Conservation (phyloP, 2,797 vertebrate species). For the Alfaro cultratus region DNA sequence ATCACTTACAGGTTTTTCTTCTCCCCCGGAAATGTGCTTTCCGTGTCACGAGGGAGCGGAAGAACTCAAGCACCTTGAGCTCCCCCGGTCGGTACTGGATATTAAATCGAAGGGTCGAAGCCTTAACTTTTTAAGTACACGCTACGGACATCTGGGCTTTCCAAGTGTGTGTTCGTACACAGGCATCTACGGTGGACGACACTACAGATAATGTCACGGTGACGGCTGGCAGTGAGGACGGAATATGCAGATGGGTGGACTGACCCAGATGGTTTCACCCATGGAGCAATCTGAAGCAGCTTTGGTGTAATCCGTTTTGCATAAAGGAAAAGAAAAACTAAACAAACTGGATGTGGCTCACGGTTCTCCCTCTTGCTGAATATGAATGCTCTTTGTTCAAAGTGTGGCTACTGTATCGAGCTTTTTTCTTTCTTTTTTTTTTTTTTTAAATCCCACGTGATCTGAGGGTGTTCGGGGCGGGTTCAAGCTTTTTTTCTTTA, state of each 20-base stretch:
- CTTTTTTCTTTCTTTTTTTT: slow-evolving; percentile 22
- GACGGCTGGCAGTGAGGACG: slow-evolving; percentile 76
- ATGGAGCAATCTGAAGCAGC: slow-evolving; percentile 75
- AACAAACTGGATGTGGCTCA: slow-evolving; percentile 67
- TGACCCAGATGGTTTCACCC: slow-evolving; percentile 80
- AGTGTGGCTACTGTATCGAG: slow-evolving; percentile 79
- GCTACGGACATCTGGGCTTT: slow-evolving; percentile 73
- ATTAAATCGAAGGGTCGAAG: slow-evolving; percentile 56
- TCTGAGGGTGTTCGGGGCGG: slow-evolving; percentile 42
- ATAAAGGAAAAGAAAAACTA: slow-evolving; percentile 68
- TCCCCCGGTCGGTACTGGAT: slow-evolving; percentile 58
- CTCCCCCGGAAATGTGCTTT: slow-evolving; percentile 45
- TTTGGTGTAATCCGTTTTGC: slow-evolving; percentile 81
- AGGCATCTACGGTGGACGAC: slow-evolving; percentile 74
- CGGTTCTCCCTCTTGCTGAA: slow-evolving; percentile 77
- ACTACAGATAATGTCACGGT: slow-evolving; percentile 69
- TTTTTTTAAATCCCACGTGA: slow-evolving; percentile 61
- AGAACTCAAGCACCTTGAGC: slow-evolving; percentile 54
- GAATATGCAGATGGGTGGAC: slow-evolving; percentile 71
- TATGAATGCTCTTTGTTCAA: slow-evolving; percentile 82
- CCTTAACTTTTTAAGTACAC: slow-evolving; percentile 66
- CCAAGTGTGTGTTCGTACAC: slow-evolving; percentile 62
- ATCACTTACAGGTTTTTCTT: slow-evolving; percentile 60
- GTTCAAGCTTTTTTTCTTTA: slow-evolving; percentile 51
- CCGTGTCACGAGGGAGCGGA: slow-evolving; percentile 38